These are phyloP conservation scores for Schlechtendalia chinensis DNA, from an alignment of 1,140 invertebrate species.

Conservation along the genomic window DNA sequence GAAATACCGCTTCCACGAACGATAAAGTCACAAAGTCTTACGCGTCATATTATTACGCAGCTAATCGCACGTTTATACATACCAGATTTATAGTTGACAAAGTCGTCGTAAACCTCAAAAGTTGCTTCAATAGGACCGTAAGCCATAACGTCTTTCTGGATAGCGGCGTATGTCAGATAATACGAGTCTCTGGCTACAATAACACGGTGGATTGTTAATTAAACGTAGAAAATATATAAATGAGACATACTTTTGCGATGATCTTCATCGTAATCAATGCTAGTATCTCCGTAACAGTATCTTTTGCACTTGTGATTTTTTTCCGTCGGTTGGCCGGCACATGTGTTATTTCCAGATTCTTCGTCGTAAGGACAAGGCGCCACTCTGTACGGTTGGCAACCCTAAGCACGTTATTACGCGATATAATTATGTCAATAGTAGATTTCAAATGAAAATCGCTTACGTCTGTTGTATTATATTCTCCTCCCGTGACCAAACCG, in stretches of 20 bases:
- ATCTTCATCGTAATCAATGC: not conserved
- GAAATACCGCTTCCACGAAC: too few species aligned
- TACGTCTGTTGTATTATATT: conserved; percentile 59
- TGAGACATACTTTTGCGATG: not conserved
- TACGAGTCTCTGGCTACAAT: conserved; percentile 13
- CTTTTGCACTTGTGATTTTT: too few species aligned
- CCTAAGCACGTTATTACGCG: too few species aligned
- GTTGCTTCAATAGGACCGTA: conserved; percentile 52
- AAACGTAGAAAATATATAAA: not conserved
- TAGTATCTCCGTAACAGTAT: not conserved
- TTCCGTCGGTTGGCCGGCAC: too few species aligned
- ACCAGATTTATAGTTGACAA: conserved; percentile 52
- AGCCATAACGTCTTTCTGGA: conserved; percentile 50
- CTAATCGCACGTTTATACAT: too few species aligned
- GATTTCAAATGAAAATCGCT: too few species aligned
- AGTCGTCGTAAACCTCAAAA: conserved; percentile 52
- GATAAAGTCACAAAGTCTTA: too few species aligned
- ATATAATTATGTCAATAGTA: too few species aligned
- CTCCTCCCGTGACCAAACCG: conserved; percentile 65
- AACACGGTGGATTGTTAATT: too few species aligned
- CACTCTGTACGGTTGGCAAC: conserved; percentile 6
- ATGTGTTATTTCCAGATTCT: not conserved
- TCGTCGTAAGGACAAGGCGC: not conserved
- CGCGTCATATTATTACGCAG: too few species aligned
- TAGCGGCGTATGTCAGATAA: conserved; percentile 57